These are phyloP conservation scores for Cantharis lateralis DNA, from an alignment of 2,888 invertebrate genomes.

Conservation along the genomic window DNA sequence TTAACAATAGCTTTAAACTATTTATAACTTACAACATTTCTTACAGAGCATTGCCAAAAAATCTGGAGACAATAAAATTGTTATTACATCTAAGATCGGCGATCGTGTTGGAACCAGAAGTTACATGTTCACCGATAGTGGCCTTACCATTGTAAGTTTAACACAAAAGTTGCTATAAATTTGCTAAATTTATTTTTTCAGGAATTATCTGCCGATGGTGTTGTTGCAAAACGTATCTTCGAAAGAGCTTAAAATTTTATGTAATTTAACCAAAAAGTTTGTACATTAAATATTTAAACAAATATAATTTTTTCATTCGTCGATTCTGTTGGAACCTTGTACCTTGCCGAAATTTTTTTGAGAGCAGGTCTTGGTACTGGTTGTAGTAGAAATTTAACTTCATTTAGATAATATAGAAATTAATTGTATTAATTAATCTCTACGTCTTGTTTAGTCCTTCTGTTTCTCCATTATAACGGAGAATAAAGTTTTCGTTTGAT, in stretches of 20 bases:
- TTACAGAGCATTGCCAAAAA: constrained; percentile 32
- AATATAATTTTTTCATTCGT: background rate
- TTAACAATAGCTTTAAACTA: background rate
- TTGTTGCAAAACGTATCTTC: background rate
- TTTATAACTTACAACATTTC: background rate
- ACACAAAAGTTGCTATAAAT: background rate
- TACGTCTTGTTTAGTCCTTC: too few species aligned
- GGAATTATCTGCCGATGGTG: background rate
- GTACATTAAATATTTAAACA: background rate
- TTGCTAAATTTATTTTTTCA: background rate
- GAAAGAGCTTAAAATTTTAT: background rate
- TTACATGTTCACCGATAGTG: constrained; percentile 28
- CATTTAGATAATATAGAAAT: too few species aligned
- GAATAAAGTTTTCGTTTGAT: too few species aligned
- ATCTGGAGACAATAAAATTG: constrained; percentile 25
- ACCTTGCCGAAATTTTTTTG: too few species aligned
- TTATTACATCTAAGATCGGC: constrained; percentile 17
- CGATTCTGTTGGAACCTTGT: too few species aligned
- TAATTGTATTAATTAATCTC: too few species aligned
- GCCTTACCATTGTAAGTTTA: constrained; percentile 22
- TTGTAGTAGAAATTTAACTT: too few species aligned
- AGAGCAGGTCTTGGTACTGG: too few species aligned
- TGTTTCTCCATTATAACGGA: too few species aligned
- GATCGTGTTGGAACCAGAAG: constrained; percentile 26
- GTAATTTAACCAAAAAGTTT: background rate